Conservation (phyloP, 92 coral and sea anemone species). For the Metridium senile region DNA sequence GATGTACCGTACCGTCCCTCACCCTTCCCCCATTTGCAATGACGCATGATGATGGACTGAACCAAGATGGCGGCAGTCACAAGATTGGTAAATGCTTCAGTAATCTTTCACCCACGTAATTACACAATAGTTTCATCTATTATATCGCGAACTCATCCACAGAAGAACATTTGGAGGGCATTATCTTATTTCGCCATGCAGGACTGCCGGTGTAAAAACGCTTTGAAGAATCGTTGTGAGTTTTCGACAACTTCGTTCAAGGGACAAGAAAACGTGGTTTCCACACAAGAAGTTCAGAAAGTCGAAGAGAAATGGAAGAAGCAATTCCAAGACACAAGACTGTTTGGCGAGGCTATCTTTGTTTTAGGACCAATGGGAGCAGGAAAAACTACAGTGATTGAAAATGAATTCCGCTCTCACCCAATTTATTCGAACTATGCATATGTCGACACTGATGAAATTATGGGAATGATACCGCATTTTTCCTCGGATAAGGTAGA, state of each 20-base stretch:
- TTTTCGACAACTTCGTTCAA: slow-evolving; percentile 11
- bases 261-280: background rate
- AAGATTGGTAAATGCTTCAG: slow-evolving; percentile 11
- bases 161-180: slow-evolving; percentile 13
- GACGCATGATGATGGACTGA: slow-evolving; percentile 15
- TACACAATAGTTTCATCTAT: background rate
- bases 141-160: background rate
- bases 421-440: slow-evolving; percentile 78
- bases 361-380: slow-evolving; percentile 99
- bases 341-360: slow-evolving; percentile 88
- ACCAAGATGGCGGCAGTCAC: slow-evolving; percentile 29
- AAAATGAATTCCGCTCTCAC: slow-evolving; percentile 80
- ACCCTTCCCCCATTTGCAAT: slow-evolving; percentile 14
- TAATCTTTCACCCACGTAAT: slow-evolving; percentile 14
- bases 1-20: slow-evolving; percentile 9
- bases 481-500: slow-evolving; percentile 91
- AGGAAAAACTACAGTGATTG: slow-evolving; percentile 90
- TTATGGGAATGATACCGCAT: slow-evolving; percentile 88
- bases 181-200: slow-evolving; percentile 19
- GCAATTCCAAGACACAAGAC: slow-evolving; percentile 67
- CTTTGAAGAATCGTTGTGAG: background rate
- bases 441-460: slow-evolving; percentile 95
- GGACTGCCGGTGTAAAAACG: background rate
- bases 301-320: slow-evolving; percentile 86
- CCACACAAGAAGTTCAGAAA: slow-evolving; percentile 53